Base-by-base conservation (phyloP, 2,113 vertebrate genomes). In the Rhinopomastus cyanomelas region DNA sequence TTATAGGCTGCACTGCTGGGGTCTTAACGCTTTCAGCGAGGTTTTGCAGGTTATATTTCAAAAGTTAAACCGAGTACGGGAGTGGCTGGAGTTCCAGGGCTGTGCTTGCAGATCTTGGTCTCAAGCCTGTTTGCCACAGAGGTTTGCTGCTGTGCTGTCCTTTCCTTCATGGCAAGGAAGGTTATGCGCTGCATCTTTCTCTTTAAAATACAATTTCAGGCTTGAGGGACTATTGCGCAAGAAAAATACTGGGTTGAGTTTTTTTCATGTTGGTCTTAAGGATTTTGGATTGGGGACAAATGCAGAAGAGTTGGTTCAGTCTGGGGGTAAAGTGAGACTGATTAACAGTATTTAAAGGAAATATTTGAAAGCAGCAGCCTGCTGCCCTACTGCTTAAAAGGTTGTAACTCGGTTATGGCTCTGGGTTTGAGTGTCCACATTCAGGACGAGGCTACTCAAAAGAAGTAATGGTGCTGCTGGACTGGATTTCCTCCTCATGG, bases 11-110 rank as follows among this genome's bases (percentile, higher is more conserved):
- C 64, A 59, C 92, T 87, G 87, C 74, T 93, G 81, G 34, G 69
- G 42, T 87, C 77, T 90, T 93, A 95, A 95, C 87, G 88, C 74
- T 79, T 95, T 93, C 94, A 92, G 78, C 79, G 84, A 96, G 85
- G 73, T 61, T 92, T 87, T 91, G 89, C 81, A 91, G 80, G 81
- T 93, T 84, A 44, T 81, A 67, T 93, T 91, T 91, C 92, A 92
- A 71, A 68, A 69, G 92, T 93, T 95, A 94, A 91, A 84, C 79
- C 82, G 90, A 94, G 86, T 23, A 64, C 86, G n/a, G 81, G 83
- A 85, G 61, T 30, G 75, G 71, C 59, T 82, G n/a, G 52, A 90
- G 81, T 86, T 95, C 59, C 86, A 85, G 78, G 19, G 52, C 52
- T 66, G 67, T 59, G 74, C 66, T 68, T 85, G 68, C 46, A 85